Percentiles rank a stretch among this genome's conserved stretches.
Conservation (phyloP, 2,797 vertebrate species). For the Prunella strophiata region DNA sequence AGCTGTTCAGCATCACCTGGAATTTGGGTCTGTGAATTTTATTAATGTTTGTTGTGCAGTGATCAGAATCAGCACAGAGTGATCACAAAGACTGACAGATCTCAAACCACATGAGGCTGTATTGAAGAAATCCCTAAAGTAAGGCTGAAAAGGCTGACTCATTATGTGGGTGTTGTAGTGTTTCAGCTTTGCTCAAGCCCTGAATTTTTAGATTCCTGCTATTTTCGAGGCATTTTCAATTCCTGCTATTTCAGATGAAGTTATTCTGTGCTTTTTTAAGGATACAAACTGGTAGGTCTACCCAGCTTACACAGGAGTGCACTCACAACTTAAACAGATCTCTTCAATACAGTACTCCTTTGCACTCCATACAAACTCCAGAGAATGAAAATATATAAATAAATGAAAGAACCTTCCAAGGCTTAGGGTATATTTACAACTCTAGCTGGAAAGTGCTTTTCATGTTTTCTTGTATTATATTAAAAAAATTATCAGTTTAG, state of each 20-base stretch:
- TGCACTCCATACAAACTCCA: neutral
- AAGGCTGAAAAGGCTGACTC: neutral
- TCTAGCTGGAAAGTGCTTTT: conserved; percentile 10
- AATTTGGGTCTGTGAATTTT: neutral
- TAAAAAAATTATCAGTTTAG: conserved; percentile 35
- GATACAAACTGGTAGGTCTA: neutral
- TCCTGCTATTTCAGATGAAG: accelerated
- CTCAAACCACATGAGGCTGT: neutral
- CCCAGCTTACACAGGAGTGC: neutral
- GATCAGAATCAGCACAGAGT: neutral
- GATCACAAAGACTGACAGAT: neutral
- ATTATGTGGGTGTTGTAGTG: neutral
- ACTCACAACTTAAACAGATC: neutral
- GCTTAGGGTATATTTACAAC: neutral
- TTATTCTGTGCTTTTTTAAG: neutral
- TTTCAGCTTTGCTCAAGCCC: neutral
- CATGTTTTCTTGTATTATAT: conserved; percentile 35
- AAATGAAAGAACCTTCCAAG: neutral
- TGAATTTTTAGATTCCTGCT: no score
- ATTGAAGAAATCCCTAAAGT: neutral
- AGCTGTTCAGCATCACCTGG: neutral
- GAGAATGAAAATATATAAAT: neutral
- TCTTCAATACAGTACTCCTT: neutral
- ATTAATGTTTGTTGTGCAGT: neutral
- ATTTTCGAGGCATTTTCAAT: neutral